These are phyloP conservation scores for Nymphalis polychloros DNA, from an alignment of 2,888 invertebrate genomes.

Conservation along the genomic window DNA sequence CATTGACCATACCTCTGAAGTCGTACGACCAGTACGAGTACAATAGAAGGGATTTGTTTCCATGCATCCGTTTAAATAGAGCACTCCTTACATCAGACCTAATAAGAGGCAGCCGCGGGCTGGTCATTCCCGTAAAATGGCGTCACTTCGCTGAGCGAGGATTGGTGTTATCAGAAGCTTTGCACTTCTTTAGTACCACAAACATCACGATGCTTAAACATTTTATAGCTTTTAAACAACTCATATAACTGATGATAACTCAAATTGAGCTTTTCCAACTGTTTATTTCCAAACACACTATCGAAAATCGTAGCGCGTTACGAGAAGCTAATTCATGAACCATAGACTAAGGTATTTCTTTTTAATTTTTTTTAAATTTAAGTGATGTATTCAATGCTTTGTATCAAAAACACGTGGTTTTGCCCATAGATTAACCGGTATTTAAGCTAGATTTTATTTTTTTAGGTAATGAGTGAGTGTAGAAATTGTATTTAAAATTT, in stretches of 20 bases:
- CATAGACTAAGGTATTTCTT: constrained; percentile 65
- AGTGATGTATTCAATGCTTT: constrained; percentile 33
- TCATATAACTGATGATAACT: constrained; percentile 55
- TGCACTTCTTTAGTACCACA: constrained; percentile 57
- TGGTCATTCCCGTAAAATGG: constrained; percentile 83
- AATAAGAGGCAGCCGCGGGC: constrained; percentile 79
- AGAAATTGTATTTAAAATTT: too few relatives aligned
- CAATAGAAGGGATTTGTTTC: constrained; percentile 75
- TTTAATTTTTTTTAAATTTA: constrained; percentile 52
- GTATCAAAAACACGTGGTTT: constrained; percentile 57
- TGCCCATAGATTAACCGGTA: constrained; percentile 51
- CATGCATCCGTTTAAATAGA: constrained; percentile 75
- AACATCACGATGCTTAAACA: constrained; percentile 59
- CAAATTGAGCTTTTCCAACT: constrained; percentile 57
- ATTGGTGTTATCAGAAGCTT: constrained; percentile 74
- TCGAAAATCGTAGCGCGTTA: constrained; percentile 71
- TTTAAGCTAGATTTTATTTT: neutral
- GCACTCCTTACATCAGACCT: constrained; percentile 78
- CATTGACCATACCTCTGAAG: constrained; percentile 70
- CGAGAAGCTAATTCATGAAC: constrained; percentile 77
- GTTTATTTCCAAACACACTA: constrained; percentile 80
- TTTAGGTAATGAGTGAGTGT: neutral
- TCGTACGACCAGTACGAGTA: constrained; percentile 80
- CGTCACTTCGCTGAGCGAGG: constrained; percentile 79
- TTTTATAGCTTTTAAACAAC: constrained; percentile 55